Evolutionary conservation across 2,888 invertebrate species (phyloP).

Genomic region (Rotaria magnacalcarata): DNA sequence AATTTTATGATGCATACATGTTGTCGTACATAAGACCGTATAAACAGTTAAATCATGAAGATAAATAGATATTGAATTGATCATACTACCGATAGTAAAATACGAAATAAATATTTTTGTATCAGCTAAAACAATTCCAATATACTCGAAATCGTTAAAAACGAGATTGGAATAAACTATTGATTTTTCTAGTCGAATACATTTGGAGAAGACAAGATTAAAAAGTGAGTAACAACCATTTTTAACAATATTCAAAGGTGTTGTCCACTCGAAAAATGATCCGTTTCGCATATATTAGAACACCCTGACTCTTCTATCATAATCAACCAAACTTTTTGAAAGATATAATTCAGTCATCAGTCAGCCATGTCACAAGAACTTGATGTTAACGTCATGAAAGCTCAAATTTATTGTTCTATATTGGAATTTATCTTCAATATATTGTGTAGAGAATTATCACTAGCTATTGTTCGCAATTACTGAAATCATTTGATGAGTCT

Average conservation of each 20-base stretch:
- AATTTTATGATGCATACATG: background rate
- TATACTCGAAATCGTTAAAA: background rate
- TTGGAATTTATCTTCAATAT: too few relatives aligned
- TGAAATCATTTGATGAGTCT: too few relatives aligned
- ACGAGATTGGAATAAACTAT: background rate
- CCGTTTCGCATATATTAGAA: too few relatives aligned
- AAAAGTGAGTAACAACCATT: background rate
- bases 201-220: background rate
- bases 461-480: too few relatives aligned
- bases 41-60: background rate
- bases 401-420: too few relatives aligned
- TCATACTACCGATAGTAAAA: slow-evolving; percentile 30
- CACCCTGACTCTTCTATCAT: too few relatives aligned
- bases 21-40: background rate
- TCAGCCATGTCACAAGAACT: too few relatives aligned
- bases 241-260: background rate
- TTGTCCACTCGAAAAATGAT: background rate
- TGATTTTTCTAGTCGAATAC: background rate
- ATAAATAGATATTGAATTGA: background rate
- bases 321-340: too few relatives aligned
- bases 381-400: too few relatives aligned
- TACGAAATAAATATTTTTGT: background rate
- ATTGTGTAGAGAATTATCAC: too few relatives aligned
- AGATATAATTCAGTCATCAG: too few relatives aligned
- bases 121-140: background rate